These are phyloP conservation scores for Scartelaos histophorus DNA, from an alignment of 2,113 vertebrate genomes.

Conservation along the genomic window DNA sequence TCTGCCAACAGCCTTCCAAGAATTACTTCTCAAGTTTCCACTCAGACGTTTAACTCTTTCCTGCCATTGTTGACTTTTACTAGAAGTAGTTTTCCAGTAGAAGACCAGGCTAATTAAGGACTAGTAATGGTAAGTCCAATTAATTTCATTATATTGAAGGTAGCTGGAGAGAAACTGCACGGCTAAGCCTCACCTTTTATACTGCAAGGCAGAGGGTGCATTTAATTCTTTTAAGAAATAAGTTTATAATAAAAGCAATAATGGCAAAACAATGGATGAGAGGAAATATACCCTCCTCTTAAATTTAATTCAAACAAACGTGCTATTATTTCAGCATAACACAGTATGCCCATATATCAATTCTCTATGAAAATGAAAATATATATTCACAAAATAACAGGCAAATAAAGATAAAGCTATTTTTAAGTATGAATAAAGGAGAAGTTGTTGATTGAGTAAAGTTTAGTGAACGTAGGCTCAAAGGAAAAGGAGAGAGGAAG, in stretches of 20 bases:
- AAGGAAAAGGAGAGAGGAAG: constrained; percentile 42
- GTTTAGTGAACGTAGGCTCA: constrained; percentile 14
- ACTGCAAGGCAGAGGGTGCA: not conserved
- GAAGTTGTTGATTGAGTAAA: constrained; percentile 26
- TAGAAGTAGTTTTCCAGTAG: constrained; percentile 3
- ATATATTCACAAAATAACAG: no score
- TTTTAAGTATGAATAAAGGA: not conserved
- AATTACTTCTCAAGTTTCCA: constrained; percentile 37
- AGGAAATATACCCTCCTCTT: not conserved
- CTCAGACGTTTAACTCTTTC: constrained; percentile 17
- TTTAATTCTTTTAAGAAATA: not conserved
- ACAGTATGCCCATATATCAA: no score
- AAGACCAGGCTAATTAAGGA: not conserved
- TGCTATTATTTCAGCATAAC: not conserved
- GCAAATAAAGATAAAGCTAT: not conserved
- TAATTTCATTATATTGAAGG: no score
- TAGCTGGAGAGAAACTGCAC: no score
- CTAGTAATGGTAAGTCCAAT: no score
- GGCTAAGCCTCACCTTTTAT: not conserved
- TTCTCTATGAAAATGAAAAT: no score
- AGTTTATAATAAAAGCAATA: no score
- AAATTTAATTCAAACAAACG: no score
- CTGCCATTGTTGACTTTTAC: not conserved
- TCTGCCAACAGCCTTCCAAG: constrained; percentile 17
- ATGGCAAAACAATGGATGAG: no score